Evolutionary conservation across 2,113 vertebrate genomes (phyloP).

Genomic region (Callipepla squamata): DNA sequence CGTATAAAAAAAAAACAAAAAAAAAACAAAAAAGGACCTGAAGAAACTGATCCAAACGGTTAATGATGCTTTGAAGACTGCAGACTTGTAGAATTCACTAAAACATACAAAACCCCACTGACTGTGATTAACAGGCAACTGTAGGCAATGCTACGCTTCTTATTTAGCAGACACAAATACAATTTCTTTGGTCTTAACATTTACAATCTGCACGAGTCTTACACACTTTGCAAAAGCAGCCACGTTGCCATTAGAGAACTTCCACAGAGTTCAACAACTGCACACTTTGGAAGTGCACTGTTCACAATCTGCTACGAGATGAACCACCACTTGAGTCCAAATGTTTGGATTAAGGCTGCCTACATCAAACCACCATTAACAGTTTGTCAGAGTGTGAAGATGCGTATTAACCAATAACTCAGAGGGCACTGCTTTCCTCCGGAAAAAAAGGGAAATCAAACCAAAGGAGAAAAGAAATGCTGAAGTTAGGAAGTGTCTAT

Average conservation of each 20-base stretch:
- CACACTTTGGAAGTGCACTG: neutral
- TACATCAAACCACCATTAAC: neutral
- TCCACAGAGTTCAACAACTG: neutral
- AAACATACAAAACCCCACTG: neutral
- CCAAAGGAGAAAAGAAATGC: too few species aligned
- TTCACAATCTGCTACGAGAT: neutral
- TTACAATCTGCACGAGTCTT: neutral
- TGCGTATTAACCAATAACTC: neutral
- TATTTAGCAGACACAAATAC: neutral
- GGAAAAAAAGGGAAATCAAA: too few species aligned
- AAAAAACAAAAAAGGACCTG: neutral
- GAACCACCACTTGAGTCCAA: neutral
- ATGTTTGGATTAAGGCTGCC: neutral
- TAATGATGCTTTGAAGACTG: neutral
- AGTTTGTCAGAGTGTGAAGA: neutral
- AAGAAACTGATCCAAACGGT: neutral
- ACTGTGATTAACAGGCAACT: neutral
- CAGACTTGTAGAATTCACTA: neutral
- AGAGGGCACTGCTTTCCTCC: too few species aligned
- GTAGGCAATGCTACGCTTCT: neutral
- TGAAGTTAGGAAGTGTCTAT: too few species aligned
- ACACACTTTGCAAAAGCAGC: rapidly evolving
- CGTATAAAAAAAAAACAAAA: neutral
- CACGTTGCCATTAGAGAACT: neutral
- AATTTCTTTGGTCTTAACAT: neutral